These are phyloP conservation scores for Anoplolepis gracilipes DNA, from an alignment of 1,140 invertebrate species.

Conservation along the genomic window DNA sequence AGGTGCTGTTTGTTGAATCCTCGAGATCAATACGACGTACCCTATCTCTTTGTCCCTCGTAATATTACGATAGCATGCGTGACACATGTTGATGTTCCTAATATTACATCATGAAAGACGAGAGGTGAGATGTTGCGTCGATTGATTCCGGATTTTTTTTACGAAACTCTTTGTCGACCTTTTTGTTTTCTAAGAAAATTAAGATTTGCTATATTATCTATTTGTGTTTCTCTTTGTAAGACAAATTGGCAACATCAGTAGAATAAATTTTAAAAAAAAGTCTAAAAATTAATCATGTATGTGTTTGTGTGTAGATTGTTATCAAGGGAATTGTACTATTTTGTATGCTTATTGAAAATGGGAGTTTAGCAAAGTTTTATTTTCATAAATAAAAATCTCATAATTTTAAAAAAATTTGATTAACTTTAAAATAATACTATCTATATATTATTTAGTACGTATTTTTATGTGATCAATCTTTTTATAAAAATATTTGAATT, in stretches of 20 bases:
- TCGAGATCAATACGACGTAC: conserved; percentile 83
- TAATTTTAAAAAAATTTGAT: neutral
- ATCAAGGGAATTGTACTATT: too few relatives aligned
- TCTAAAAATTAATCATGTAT: conserved; percentile 24
- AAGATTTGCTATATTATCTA: neutral
- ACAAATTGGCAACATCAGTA: conserved; percentile 15
- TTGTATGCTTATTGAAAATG: conserved; percentile 37
- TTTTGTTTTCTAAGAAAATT: neutral
- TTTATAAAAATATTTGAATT: neutral
- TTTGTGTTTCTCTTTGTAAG: neutral
- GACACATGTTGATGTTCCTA: conserved; percentile 40
- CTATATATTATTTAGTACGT: neutral
- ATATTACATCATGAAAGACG: conserved; percentile 23
- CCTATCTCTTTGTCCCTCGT: conserved; percentile 72
- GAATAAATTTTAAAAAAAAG: conserved; percentile 11
- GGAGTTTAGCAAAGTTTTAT: conserved; percentile 11
- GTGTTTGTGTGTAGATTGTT: too few relatives aligned
- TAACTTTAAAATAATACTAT: neutral
- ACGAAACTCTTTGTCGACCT: neutral
- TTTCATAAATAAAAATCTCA: neutral
- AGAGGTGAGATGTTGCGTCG: conserved; percentile 51
- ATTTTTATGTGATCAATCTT: neutral
- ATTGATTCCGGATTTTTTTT: conserved; percentile 18
- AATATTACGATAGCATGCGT: conserved; percentile 64
- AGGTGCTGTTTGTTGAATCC: conserved; percentile 85